Base-by-base conservation (phyloP, 2,113 vertebrate genomes). In the Mesitornis unicolor region DNA sequence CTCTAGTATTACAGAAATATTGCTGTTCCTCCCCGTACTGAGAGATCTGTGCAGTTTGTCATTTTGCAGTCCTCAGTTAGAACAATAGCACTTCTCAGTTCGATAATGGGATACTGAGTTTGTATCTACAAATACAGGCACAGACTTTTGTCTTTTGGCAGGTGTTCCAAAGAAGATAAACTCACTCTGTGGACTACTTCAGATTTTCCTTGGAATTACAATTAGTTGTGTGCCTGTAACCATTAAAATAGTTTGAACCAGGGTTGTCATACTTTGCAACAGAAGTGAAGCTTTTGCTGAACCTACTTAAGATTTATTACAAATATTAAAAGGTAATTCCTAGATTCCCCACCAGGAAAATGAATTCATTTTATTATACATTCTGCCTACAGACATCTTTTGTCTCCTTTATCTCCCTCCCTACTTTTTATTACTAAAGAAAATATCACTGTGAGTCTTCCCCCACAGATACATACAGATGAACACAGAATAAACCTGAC, bases 381-480 rank as follows among this genome's bases (percentile, higher is more conserved):
- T 56, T 95, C 84, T 91, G 48, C 75, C 70, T 94, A 78, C 67
- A 95, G 87, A 65, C 15, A 60, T 83, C 54, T 88, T 93, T 92
- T 94, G 16, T 84, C 50, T 92, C 42, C 68, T 90, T 93, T 89
- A 75, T 64, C 64, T 83, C 18, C 56, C 47, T 89, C 35, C 8
- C 28, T 89, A 31, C 38, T 38, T 91, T 82, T 96, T 83, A 94
- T 91, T 91, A 87, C 88, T 50, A 79, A 73, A 93, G 78, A 97
- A 94, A 89, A 63, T 91, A 93, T 48, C 67, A 90, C 53, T 40
- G 35, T 61, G 14, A 87, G 40, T 18, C 38, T 77, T 92, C 47
- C 75, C 43, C 71, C 74, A 68, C 73, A 84, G 51, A 63, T 40
- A 75, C 16, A 48, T 43, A 78, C 9, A 91, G 64, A 88, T 83